phyloP scores from a whole-genome alignment of 2,888 invertebrate genomes.

The Ormyrus rosae region DNA sequence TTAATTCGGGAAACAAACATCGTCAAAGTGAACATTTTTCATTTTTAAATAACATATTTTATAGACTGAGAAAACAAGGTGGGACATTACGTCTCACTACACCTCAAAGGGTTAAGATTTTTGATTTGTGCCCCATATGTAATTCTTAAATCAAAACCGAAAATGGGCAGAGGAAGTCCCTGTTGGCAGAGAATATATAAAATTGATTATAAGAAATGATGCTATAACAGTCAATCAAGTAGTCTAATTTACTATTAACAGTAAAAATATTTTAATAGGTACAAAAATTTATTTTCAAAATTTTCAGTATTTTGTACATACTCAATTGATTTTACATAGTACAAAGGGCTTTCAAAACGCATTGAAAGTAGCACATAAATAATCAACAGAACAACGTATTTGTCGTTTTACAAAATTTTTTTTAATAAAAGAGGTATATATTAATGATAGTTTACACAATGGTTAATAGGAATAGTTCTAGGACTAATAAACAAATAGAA shows the following conservation, averaged over 20 bases:
- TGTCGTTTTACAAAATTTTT: constrained; percentile 27
- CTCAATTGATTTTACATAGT: constrained; percentile 8
- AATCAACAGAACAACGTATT: constrained; percentile 31
- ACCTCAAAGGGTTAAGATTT: no score
- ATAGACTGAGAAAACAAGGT: no score
- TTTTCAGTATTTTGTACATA: constrained; percentile 44
- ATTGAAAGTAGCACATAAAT: constrained; percentile 46
- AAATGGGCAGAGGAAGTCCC: no score
- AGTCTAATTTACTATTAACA: not conserved
- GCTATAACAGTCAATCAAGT: not conserved
- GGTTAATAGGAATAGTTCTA: constrained; percentile 30
- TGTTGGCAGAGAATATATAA: no score
- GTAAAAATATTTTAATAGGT: constrained; percentile 5
- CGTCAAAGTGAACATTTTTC: no score
- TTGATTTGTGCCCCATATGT: no score
- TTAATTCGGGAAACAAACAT: no score
- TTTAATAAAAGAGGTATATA: constrained; percentile 28
- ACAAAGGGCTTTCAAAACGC: constrained; percentile 30
- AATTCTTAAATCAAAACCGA: no score
- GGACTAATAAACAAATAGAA: constrained; percentile 43
- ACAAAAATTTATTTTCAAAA: constrained; percentile 52
- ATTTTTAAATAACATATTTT: no score
- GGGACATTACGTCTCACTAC: no score
- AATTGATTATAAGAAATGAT: no score
- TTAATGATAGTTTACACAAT: constrained; percentile 23